Evolutionary conservation across 35 echinoderm and acorn worm genomes (phyloP), one percentile per base, ranked within the genome.

Genomic region (Lytechinus variegatus): DNA sequence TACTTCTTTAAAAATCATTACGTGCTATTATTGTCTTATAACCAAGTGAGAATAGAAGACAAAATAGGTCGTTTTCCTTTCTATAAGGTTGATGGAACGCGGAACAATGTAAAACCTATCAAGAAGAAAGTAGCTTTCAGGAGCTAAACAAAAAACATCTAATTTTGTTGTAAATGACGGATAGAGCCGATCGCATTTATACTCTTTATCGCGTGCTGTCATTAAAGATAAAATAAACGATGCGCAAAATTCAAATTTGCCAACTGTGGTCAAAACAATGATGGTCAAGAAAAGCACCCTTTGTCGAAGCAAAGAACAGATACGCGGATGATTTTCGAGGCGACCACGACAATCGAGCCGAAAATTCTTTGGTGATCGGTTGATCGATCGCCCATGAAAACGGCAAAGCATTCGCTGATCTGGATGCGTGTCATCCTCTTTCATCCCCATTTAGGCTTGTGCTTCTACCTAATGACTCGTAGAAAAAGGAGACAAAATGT

Each of bases 321-420:
- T 21, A 79, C 66, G 66, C 16, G 66, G 66, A n/a, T 24, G 66
- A 2, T 24, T 24, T 79, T 79, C 66, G n/a, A 24, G 66, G 66
- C 19, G 66, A 79, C 66, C 21, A 21, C 66, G 66, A 79, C n/a
- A 79, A 79, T 79, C 66, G n/a, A 24, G 16, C 66, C 66, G 66
- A 16, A 79, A 79, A 79, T 79, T 79, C 19, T 21, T 79, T 79
- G 66, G 66, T 79, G 66, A 79, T 79, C 66, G 66, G 19, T 79
- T 79, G 66, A 79, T 79, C 66, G 66, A 79, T 79, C 19, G 66
- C 66, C 66, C n/a, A n/a, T 79, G n/a, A 79, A 79, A 79, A 79
- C 66, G n/a, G 33, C 33, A 79, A 21, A 24, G 66, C 1, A 79
- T n/a, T 8, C n/a, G 19, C 8, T 79, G 66, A 16, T 24, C 19